A percentile compares a stretch with the other conserved stretches of the same genome.
Conservation (phyloP, 2,113 vertebrate species). For the Carettochelys insculpta region DNA sequence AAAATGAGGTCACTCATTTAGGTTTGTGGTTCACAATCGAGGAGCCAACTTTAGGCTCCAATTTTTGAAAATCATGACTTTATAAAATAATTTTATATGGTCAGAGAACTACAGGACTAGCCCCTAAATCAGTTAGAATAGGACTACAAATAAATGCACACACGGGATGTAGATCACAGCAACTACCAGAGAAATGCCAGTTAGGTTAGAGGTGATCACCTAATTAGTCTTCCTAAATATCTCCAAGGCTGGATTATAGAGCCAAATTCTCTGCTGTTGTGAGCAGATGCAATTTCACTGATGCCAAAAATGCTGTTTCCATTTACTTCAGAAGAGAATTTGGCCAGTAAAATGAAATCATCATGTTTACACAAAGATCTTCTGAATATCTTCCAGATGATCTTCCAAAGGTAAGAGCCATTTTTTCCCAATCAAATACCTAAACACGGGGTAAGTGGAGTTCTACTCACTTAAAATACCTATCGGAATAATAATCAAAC, state of each 20-base stretch:
- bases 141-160: neutral
- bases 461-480: neutral
- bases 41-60: rapidly evolving
- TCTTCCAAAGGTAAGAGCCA: neutral
- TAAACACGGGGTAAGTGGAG: neutral
- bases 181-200: neutral
- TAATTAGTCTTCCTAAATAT: constrained; percentile 16
- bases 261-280: neutral
- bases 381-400: neutral
- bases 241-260: neutral
- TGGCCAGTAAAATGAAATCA: neutral
- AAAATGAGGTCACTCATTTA: constrained; percentile 6
- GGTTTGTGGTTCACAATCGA: constrained; percentile 14
- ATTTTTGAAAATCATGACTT: neutral
- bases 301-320: neutral
- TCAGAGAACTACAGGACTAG: neutral
- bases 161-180: neutral
- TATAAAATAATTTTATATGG: neutral
- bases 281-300: neutral
- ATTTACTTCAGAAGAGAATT: neutral
- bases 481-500: neutral
- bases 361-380: neutral
- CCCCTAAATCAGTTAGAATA: neutral
- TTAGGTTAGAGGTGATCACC: neutral
- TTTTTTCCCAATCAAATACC: neutral